Percentiles rank a stretch among this genome's conserved stretches.
Evolutionary conservation across 2,113 vertebrate species (phyloP).

Genomic region (Zingel zingel): DNA sequence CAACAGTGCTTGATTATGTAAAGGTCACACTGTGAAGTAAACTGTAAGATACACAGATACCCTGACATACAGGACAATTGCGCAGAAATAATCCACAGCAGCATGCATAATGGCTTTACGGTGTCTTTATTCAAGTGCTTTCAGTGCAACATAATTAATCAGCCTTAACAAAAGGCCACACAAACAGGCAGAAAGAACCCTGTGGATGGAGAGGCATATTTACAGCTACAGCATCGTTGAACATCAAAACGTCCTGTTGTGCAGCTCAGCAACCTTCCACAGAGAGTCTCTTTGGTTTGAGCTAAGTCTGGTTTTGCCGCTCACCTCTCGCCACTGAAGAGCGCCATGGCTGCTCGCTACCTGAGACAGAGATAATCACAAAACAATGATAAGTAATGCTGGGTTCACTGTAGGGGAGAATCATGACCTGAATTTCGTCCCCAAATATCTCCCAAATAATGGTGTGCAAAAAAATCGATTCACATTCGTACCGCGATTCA

Average conservation of each 20-base stretch:
- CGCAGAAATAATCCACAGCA: slow-evolving; percentile 5
- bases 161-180: slow-evolving; percentile 10
- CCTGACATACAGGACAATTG: background rate
- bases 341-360: slow-evolving; percentile 55
- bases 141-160: slow-evolving; percentile 26
- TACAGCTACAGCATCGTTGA: background rate
- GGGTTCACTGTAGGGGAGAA: background rate
- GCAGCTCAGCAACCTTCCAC: slow-evolving; percentile 76
- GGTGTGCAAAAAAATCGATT: no score
- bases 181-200: background rate
- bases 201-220: slow-evolving; percentile 15
- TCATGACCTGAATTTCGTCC: background rate
- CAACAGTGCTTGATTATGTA: background rate
- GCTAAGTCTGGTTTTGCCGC: slow-evolving; percentile 80
- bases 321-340: slow-evolving; percentile 89
- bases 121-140: background rate
- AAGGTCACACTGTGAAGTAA: background rate
- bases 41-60: background rate
- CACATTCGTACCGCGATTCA: no score
- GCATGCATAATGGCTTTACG: slow-evolving; percentile 31
- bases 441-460: background rate
- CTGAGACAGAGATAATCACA: slow-evolving; percentile 45
- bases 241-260: slow-evolving; percentile 85
- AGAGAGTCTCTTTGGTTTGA: slow-evolving; percentile 88
- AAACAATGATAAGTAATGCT: background rate